A percentile compares a stretch with the other conserved stretches of the same genome.
phyloP scores from a whole-genome alignment of 2,113 vertebrate genomes.

The Epinephelus fuscoguttatus region DNA sequence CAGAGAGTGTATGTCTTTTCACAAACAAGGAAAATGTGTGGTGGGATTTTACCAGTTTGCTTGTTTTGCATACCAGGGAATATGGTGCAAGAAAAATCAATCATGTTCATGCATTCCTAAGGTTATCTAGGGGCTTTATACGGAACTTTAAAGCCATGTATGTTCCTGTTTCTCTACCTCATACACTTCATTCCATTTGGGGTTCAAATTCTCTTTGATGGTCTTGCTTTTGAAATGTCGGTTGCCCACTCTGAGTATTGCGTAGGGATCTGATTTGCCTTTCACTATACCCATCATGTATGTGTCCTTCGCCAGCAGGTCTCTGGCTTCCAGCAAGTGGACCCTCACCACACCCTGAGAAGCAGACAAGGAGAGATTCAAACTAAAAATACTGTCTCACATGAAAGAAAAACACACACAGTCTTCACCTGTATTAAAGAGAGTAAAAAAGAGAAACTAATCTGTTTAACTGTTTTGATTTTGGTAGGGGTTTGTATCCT shows the following conservation, averaged over 20 bases:
- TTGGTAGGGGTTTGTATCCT: no score
- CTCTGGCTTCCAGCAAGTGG: slow-evolving; percentile 89
- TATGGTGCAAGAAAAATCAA: not conserved
- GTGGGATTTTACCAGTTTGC: no score
- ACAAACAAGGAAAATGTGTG: not conserved
- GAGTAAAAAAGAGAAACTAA: not conserved
- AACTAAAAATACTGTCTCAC: not conserved
- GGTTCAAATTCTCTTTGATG: slow-evolving; percentile 89
- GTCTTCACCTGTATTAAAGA: not conserved
- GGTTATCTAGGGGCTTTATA: not conserved
- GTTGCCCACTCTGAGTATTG: slow-evolving; percentile 88
- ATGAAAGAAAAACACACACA: not conserved
- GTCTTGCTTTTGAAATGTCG: slow-evolving; percentile 88
- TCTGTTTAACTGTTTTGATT: no score
- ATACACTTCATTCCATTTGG: slow-evolving; percentile 92
- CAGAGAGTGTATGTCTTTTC: not conserved
- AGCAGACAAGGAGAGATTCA: not conserved
- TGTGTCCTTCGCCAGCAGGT: slow-evolving; percentile 91
- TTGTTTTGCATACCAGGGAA: not conserved
- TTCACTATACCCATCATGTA: slow-evolving; percentile 91
- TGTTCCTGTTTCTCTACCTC: slow-evolving; percentile 85
- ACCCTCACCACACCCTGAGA: slow-evolving; percentile 93
- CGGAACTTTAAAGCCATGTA: not conserved
- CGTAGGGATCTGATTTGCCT: slow-evolving; percentile 96
- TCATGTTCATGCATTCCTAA: not conserved